Percentiles rank a stretch among this genome's conserved stretches.
Conservation (phyloP, 1,140 invertebrate genomes). For the Spodoptera frugiperda region DNA sequence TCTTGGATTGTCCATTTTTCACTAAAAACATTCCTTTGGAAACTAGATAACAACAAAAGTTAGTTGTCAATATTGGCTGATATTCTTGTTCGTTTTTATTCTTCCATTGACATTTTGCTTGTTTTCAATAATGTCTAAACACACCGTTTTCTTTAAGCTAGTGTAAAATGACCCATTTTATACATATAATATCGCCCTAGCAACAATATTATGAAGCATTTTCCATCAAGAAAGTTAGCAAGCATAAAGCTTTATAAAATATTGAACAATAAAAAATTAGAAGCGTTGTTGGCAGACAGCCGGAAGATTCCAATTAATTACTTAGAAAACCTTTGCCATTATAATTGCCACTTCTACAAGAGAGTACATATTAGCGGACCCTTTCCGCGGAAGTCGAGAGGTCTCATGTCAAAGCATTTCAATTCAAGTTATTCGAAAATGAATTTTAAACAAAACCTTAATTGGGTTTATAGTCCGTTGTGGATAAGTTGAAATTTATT, state of each 20-base stretch:
- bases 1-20: too few species aligned
- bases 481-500: constrained; percentile 27
- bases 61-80: too few species aligned
- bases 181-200: too few species aligned
- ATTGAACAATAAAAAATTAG: constrained; percentile 5
- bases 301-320: constrained; percentile 27
- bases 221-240: background rate
- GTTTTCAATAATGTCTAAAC: too few species aligned
- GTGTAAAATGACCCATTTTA: too few species aligned
- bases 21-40: too few species aligned
- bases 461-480: constrained; percentile 2
- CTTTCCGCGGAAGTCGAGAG: constrained; percentile 19
- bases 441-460: constrained; percentile 19
- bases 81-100: too few species aligned
- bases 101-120: too few species aligned
- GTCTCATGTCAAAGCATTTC: constrained; percentile 15
- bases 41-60: too few species aligned
- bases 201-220: background rate
- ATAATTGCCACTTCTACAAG: too few species aligned
- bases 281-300: constrained; percentile 13
- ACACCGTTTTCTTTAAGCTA: too few species aligned
- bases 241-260: background rate
- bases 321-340: constrained; percentile 26
- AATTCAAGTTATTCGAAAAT: constrained; percentile 18
- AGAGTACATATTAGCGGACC: constrained; percentile 24